Percentiles rank a stretch among this genome's conserved stretches.
phyloP scores from a whole-genome alignment of 37 sponge, comb jelly and placozoan genomes.

The Cliona cf. orientalis region DNA sequence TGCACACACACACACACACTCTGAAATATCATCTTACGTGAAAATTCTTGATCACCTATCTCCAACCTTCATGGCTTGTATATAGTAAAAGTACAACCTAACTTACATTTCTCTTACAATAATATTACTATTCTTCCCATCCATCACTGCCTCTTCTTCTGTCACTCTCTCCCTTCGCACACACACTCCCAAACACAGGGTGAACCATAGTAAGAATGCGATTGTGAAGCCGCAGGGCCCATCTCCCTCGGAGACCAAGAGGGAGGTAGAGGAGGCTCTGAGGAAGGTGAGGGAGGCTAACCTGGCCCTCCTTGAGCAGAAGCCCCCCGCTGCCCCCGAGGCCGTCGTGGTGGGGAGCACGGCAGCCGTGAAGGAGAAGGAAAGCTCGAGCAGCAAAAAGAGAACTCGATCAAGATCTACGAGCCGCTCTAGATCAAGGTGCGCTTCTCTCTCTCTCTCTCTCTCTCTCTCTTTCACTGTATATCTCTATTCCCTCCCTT shows the following conservation, averaged over 20 bases:
- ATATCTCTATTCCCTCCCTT: too few relatives aligned
- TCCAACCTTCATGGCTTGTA: too few relatives aligned
- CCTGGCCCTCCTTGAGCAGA: conserved; percentile 50
- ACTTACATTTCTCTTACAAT: too few relatives aligned
- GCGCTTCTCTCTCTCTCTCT: too few relatives aligned
- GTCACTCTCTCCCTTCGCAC: background rate
- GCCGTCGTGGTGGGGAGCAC: conserved; percentile 42
- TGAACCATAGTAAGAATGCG: conserved; percentile 94
- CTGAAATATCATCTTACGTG: background rate
- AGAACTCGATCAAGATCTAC: conserved; percentile 27
- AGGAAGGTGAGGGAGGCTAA: conserved; percentile 79
- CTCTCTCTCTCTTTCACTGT: too few relatives aligned
- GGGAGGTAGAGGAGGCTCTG: conserved; percentile 89
- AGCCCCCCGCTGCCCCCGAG: background rate
- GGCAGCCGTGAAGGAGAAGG: background rate
- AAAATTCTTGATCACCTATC: too few relatives aligned
- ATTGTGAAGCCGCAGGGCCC: conserved; percentile 90
- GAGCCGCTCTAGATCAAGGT: too few relatives aligned
- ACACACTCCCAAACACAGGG: conserved; percentile 38
- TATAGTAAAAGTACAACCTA: too few relatives aligned
- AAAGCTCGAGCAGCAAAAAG: conserved; percentile 3
- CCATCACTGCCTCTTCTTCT: background rate
- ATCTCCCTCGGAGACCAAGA: conserved; percentile 62
- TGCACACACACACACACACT: too few relatives aligned
- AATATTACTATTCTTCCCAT: too few relatives aligned